A percentile compares a stretch with the other conserved stretches of the same genome.
Conservation (phyloP, 1,140 invertebrate species). For the Nasonia giraulti region DNA sequence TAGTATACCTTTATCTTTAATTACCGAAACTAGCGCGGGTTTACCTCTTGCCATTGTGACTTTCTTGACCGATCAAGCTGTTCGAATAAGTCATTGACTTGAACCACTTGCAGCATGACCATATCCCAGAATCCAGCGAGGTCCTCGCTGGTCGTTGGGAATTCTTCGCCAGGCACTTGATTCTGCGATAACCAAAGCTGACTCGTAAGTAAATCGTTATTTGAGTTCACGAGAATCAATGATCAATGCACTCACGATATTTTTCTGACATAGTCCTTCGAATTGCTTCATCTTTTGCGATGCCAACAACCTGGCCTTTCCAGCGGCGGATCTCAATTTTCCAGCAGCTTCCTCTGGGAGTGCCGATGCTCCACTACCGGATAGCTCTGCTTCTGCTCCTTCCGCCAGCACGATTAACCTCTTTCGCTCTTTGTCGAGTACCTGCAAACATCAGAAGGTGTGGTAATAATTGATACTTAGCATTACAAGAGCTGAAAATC, state of each 20-base stretch:
- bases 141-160: slow-evolving; percentile 91
- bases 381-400: slow-evolving; percentile 80
- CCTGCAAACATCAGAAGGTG: slow-evolving; percentile 68
- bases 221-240: neutral
- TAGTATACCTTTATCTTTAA: neutral
- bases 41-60: slow-evolving; percentile 83
- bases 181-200: slow-evolving; percentile 70
- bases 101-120: slow-evolving; percentile 91
- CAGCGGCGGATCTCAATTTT: slow-evolving; percentile 88
- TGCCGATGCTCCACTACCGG: slow-evolving; percentile 59
- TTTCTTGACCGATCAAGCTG: slow-evolving; percentile 82
- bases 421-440: slow-evolving; percentile 83
- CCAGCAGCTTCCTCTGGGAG: slow-evolving; percentile 87
- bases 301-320: slow-evolving; percentile 91
- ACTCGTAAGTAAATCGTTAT: neutral
- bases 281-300: slow-evolving; percentile 97
- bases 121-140: slow-evolving; percentile 98
- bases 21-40: neutral
- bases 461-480: neutral
- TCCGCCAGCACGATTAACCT: slow-evolving; percentile 81
- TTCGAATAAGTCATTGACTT: slow-evolving; percentile 86
- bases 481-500: neutral
- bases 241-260: slow-evolving; percentile 80
- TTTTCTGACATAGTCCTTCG: slow-evolving; percentile 87
- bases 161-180: slow-evolving; percentile 84